Percentiles rank a stretch among this genome's conserved stretches.
These are phyloP conservation scores for Agrilus mali DNA, from an alignment of 2,888 invertebrate genomes.

Conservation along the genomic window DNA sequence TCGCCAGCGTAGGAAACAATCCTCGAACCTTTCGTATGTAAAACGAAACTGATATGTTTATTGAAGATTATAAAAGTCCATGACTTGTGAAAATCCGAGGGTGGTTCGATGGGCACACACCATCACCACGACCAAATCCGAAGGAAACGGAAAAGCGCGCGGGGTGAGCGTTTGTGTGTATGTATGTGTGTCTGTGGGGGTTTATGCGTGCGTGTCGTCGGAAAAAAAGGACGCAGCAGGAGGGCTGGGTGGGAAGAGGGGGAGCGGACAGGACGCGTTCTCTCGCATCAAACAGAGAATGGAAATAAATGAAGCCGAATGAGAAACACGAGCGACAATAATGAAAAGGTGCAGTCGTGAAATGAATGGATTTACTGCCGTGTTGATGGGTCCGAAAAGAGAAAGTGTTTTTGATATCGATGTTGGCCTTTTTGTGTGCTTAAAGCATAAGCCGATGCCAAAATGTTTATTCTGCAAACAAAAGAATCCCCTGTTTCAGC, in stretches of 20 bases:
- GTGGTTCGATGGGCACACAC: too few species aligned
- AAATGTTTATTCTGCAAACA: too few species aligned
- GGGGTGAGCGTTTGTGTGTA: too few species aligned
- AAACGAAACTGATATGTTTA: constrained; percentile 35
- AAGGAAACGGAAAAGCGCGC: too few species aligned
- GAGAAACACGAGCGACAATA: constrained; percentile 28
- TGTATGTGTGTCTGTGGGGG: constrained; percentile 12
- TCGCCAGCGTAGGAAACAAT: constrained; percentile 21
- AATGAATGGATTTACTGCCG: too few species aligned
- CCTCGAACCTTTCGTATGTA: constrained; percentile 32
- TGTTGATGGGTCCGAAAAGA: too few species aligned
- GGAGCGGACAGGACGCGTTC: neutral
- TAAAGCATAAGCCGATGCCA: too few species aligned
- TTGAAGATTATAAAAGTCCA: constrained; percentile 36
- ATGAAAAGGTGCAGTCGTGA: constrained; percentile 17
- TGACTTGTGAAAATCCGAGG: constrained; percentile 37
- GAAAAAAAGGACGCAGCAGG: constrained; percentile 12
- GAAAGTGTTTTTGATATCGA: too few species aligned
- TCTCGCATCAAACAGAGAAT: constrained; percentile 14
- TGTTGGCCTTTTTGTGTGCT: too few species aligned
- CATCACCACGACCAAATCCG: too few species aligned
- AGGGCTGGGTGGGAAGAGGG: neutral
- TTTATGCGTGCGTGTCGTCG: constrained; percentile 27
- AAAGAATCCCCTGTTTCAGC: too few species aligned
- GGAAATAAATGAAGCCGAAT: constrained; percentile 36